Evolutionary conservation across 2,113 vertebrate species (phyloP).

Genomic region (Mohoua ochrocephala): DNA sequence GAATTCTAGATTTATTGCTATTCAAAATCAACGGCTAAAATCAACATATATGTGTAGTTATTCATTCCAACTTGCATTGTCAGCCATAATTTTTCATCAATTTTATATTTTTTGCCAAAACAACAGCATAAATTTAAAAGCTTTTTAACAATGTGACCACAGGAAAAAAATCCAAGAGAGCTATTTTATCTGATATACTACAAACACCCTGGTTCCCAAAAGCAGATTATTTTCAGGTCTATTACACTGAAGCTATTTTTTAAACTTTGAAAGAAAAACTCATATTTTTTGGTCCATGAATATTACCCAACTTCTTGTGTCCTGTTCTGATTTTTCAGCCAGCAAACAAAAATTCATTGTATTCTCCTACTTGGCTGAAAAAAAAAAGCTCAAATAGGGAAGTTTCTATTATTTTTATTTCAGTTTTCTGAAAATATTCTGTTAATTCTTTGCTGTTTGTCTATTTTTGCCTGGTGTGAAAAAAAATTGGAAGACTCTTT

Average conservation of each 20-base stretch:
- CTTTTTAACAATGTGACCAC: slow-evolving; percentile 11
- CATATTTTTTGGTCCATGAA: not conserved
- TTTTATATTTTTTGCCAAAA: slow-evolving; percentile 14
- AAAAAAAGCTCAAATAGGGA: not conserved
- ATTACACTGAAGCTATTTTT: not conserved
- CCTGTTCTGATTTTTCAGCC: not conserved
- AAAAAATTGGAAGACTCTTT: not conserved
- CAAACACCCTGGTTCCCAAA: not conserved
- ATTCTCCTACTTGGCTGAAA: not conserved
- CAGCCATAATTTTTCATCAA: slow-evolving; percentile 45
- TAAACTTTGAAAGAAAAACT: not conserved
- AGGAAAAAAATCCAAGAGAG: not conserved
- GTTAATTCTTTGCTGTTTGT: not conserved
- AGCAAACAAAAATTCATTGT: not conserved
- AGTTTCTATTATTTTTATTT: not conserved
- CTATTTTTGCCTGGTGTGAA: not conserved
- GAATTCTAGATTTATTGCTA: slow-evolving; percentile 47
- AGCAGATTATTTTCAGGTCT: not conserved
- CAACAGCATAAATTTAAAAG: slow-evolving; percentile 17
- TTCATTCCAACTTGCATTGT: not conserved
- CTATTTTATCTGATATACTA: not conserved
- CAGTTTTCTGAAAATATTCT: not conserved
- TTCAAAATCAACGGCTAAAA: slow-evolving; percentile 24
- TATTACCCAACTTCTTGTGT: not conserved
- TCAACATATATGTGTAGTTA: slow-evolving; percentile 44